Evolutionary conservation across 2,113 vertebrate species (phyloP).

Genomic region (chimpanzee (Pan troglodytes)): NHGRI_mPanTro3-v2.1_pri NC_072415.2:71012001-71012500

Average conservation of each 20-base stretch:
- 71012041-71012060: background rate
- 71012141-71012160: background rate
- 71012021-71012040: background rate
- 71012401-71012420: background rate
- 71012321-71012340: background rate
- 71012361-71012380: background rate
- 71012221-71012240: background rate
- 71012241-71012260: background rate
- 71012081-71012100: background rate
- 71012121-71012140: too few species aligned
- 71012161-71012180: rapidly evolving
- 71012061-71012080: background rate
- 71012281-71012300: background rate
- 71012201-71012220: too few species aligned
- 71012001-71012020: background rate
- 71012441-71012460: background rate
- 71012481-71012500: background rate
- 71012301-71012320: background rate
- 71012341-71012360: background rate
- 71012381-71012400: background rate
- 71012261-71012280: background rate
- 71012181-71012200: background rate
- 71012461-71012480: background rate
- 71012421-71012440: background rate
- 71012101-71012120: background rate